Conservation (phyloP, 2,888 invertebrate genomes). For the Vanessa cardui region DNA sequence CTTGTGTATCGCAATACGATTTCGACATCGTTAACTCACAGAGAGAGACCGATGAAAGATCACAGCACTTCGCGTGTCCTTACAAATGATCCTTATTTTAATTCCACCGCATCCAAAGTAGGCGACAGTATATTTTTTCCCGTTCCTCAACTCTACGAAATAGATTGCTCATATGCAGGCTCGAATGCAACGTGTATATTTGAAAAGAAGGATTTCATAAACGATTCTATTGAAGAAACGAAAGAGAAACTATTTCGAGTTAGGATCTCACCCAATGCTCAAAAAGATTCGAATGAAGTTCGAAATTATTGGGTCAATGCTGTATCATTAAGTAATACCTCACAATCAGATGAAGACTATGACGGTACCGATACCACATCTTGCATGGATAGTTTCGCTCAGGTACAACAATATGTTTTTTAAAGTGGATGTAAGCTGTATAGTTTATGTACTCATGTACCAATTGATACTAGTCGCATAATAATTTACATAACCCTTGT, state of each 20-base stretch:
- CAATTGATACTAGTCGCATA: not conserved
- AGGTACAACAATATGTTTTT: conserved; percentile 44
- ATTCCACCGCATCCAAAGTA: conserved; percentile 81
- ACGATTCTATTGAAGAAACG: conserved; percentile 55
- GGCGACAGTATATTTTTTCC: conserved; percentile 85
- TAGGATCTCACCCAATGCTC: conserved; percentile 62
- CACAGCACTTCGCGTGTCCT: conserved; percentile 80
- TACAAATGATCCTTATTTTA: conserved; percentile 82
- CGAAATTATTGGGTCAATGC: conserved; percentile 64
- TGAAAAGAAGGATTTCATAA: conserved; percentile 59
- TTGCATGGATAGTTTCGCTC: conserved; percentile 64
- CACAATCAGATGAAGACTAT: conserved; percentile 56
- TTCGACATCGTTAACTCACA: conserved; percentile 54
- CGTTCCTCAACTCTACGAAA: conserved; percentile 77
- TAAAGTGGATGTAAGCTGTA: not conserved
- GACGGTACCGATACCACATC: conserved; percentile 57
- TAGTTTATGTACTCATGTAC: conserved; percentile 3
- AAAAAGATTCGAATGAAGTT: conserved; percentile 53
- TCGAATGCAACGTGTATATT: conserved; percentile 67
- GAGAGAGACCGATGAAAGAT: conserved; percentile 67
- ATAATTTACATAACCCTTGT: conserved; percentile 14
- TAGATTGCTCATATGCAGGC: conserved; percentile 61
- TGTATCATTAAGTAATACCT: conserved; percentile 54
- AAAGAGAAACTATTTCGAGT: conserved; percentile 55
- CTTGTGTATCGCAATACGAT: conserved; percentile 73